These are phyloP conservation scores for Conchocele bisecta DNA, from an alignment of 2,888 invertebrate species.

Conservation along the genomic window DNA sequence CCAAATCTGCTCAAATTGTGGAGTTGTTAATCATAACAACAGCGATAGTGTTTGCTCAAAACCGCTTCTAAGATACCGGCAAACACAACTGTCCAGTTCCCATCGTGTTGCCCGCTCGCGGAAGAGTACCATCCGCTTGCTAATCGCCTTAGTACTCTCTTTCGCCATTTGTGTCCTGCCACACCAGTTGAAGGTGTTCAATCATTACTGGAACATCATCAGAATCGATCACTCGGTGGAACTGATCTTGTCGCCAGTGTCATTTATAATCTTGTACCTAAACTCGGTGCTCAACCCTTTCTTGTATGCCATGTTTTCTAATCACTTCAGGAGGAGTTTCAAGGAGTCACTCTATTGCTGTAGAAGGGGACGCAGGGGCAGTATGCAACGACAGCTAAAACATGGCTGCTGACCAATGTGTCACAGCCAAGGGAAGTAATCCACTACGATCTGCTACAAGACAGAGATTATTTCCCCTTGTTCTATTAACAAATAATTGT, in stretches of 20 bases:
- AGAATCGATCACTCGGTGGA: conserved; percentile 80
- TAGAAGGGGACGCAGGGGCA: too few species aligned
- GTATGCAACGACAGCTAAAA: too few species aligned
- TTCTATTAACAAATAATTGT: too few species aligned
- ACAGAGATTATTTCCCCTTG: too few species aligned
- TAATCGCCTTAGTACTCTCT: conserved; percentile 93
- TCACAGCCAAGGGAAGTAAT: too few species aligned
- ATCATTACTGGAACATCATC: conserved; percentile 90
- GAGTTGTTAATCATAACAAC: too few species aligned
- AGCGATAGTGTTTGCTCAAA: too few species aligned
- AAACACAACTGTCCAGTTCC: conserved; percentile 27
- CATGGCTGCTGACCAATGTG: too few species aligned
- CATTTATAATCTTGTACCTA: conserved; percentile 93
- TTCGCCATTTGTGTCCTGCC: conserved; percentile 95
- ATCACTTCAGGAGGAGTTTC: conserved; percentile 93
- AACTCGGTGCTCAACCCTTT: conserved; percentile 96
- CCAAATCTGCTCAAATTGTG: too few species aligned
- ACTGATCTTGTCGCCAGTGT: conserved; percentile 89
- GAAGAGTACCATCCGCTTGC: conserved; percentile 91
- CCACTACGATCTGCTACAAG: too few species aligned
- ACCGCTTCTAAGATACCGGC: conserved; percentile 12
- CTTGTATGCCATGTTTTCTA: conserved; percentile 93
- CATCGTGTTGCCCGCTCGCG: conserved; percentile 27
- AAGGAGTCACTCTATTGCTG: conserved; percentile 91
- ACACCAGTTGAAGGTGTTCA: conserved; percentile 89